A percentile compares a stretch with the other conserved stretches of the same genome.
phyloP scores from a whole-genome alignment of 1,140 invertebrate species.

The Drosophila parabipectinata region DNA sequence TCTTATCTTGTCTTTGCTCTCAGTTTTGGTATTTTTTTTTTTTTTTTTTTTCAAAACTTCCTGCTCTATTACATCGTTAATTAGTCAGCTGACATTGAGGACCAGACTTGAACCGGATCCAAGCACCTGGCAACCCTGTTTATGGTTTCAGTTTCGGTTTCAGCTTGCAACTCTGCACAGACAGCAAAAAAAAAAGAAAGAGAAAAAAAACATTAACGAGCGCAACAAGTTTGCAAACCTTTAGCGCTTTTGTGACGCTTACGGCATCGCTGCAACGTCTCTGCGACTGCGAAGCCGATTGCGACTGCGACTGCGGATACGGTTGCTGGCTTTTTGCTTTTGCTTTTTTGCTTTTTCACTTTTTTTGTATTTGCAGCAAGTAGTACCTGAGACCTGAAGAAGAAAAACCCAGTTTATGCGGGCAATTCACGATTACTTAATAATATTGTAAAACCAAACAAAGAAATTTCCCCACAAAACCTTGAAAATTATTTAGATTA shows the following conservation, averaged over 20 bases:
- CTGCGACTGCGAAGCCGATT: slow-evolving; percentile 22
- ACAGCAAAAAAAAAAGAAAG: slow-evolving; percentile 25
- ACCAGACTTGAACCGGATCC: background rate
- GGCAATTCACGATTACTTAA: slow-evolving; percentile 40
- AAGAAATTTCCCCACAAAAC: slow-evolving; percentile 6
- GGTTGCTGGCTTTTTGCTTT: slow-evolving; percentile 37
- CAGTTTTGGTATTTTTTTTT: background rate
- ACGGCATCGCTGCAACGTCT: slow-evolving; percentile 51
- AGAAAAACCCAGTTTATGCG: slow-evolving; percentile 29
- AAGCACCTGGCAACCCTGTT: slow-evolving; percentile 47
- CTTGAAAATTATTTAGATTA: slow-evolving; percentile 8
- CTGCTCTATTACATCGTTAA: slow-evolving; percentile 17
- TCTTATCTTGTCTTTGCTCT: slow-evolving; percentile 25
- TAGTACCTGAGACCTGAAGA: slow-evolving; percentile 57
- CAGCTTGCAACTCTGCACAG: slow-evolving; percentile 48
- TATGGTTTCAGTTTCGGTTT: slow-evolving; percentile 44
- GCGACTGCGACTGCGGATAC: slow-evolving; percentile 19
- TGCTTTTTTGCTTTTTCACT: slow-evolving; percentile 26
- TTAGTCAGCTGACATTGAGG: slow-evolving; percentile 44
- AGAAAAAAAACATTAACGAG: slow-evolving; percentile 36
- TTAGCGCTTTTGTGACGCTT: slow-evolving; percentile 20
- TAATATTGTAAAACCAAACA: slow-evolving; percentile 4
- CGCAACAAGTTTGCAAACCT: slow-evolving; percentile 79
- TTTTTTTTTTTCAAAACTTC: slow-evolving; percentile 8
- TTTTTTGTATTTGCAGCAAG: slow-evolving; percentile 74